Evolutionary conservation across 2,888 invertebrate genomes (phyloP), one percentile per base, ranked within the genome.

Genomic region (Nycteola revayana): DNA sequence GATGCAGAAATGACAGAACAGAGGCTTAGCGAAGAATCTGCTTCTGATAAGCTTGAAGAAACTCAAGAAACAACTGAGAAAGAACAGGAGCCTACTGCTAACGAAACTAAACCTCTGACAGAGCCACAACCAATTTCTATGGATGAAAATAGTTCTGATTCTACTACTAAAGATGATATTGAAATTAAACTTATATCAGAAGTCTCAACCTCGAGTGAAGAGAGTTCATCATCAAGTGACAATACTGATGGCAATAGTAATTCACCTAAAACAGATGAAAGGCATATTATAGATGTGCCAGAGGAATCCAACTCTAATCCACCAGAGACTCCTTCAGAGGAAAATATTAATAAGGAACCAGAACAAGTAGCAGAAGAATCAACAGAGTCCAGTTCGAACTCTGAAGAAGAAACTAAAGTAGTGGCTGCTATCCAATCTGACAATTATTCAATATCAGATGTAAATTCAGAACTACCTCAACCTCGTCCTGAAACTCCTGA

Each of bases 161-260:
- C 79, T n/a, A 59, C 60, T 26, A 49, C 56, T 10, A 84, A 84
- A 61, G 83, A 84, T 39, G 79, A 81, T 24, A 31, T 51, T 36
- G 85, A 87, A 25, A 52, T 66, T 7, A 84, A 84, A 58, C 61
- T 68, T 8, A 68, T 75, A 31, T 71, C 76, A 36, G 86, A 87
- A 60, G 71, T 81, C 1, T 76, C 71, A 26, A 78, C 80, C 25
- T 83, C 86, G 21, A 86, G 83, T 60, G 88, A 87, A 49, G 86
- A 86, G 49, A 87, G 83, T 50, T 87, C 85, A 10, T 84, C 84
- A 18, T 85, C 85, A 7, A 86, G 85, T 68, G 88, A 86, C 32
- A 86, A 84, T 32, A 86, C 80, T 36, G 85, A 86, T 67, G 79
- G 79, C 1, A 87, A 82, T 40, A 86, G 87, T 42, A 83, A 79